Percentiles rank a stretch among this genome's conserved stretches.
phyloP scores from a whole-genome alignment of 53 echinoderm and acorn worm species.

The Arbacia lixula region DNA sequence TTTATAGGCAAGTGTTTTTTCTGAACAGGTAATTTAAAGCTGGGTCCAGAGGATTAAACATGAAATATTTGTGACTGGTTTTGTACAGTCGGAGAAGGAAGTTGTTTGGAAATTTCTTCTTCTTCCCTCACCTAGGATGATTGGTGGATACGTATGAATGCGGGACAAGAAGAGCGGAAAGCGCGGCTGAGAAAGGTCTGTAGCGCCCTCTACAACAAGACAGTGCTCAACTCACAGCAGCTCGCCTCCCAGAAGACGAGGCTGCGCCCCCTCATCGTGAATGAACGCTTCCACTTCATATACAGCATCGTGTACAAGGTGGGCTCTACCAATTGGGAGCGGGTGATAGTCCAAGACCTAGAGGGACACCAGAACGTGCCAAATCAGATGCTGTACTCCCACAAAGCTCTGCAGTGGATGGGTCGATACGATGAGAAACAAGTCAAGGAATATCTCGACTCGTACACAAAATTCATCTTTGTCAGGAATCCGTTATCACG shows the following conservation, averaged over 20 bases:
- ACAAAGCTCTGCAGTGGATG: slow-evolving; percentile 88
- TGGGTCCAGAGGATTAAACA: too few species aligned
- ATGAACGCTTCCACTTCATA: slow-evolving; percentile 73
- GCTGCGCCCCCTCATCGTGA: slow-evolving; percentile 81
- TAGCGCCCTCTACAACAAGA: slow-evolving; percentile 47
- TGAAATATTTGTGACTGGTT: too few species aligned
- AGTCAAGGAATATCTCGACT: slow-evolving; percentile 48
- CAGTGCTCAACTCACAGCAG: slow-evolving; percentile 38
- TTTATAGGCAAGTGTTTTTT: too few species aligned
- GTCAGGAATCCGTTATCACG: slow-evolving; percentile 84
- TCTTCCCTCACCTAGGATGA: slow-evolving; percentile 13
- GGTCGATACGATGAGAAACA: slow-evolving; percentile 61
- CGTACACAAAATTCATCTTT: slow-evolving; percentile 84
- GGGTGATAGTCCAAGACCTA: slow-evolving; percentile 87
- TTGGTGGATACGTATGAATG: slow-evolving; percentile 71
- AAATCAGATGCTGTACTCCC: slow-evolving; percentile 85
- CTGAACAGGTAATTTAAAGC: too few species aligned
- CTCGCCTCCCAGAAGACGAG: slow-evolving; percentile 65
- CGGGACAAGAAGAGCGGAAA: slow-evolving; percentile 58
- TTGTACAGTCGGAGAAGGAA: too few species aligned
- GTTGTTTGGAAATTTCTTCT: too few species aligned
- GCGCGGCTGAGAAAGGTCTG: slow-evolving; percentile 64
- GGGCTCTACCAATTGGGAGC: slow-evolving; percentile 94
- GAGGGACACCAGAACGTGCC: slow-evolving; percentile 82
- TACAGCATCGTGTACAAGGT: slow-evolving; percentile 97